Conservation (phyloP, 2,797 vertebrate genomes). For the Schizopygopsis pylzovi region DNA sequence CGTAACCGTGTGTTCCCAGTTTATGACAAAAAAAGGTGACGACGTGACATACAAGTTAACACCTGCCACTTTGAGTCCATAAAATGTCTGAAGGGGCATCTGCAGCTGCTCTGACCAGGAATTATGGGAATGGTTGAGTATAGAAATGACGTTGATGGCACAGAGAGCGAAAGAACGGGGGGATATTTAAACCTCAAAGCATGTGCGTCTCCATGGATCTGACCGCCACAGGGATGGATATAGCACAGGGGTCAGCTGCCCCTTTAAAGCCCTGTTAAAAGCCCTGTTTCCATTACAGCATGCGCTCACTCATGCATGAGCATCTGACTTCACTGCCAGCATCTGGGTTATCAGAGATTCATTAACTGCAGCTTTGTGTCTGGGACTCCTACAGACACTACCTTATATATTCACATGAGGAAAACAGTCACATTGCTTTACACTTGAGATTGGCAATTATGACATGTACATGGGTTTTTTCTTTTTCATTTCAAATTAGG, state of each 20-base stretch:
- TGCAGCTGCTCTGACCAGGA: conserved; percentile 52
- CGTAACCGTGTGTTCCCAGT: not conserved
- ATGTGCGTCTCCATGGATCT: conserved; percentile 74
- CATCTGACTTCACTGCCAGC: conserved; percentile 44
- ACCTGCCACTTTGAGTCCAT: conserved; percentile 47
- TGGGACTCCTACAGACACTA: not conserved
- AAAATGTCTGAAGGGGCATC: conserved; percentile 23
- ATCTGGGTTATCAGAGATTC: conserved; percentile 24
- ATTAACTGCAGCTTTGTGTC: conserved; percentile 9
- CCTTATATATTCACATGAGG: conserved; percentile 2
- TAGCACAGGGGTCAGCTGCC: conserved; percentile 59
- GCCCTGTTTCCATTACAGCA: conserved; percentile 61
- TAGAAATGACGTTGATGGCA: conserved; percentile 45
- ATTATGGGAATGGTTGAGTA: conserved; percentile 44
- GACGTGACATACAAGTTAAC: conserved; percentile 50
- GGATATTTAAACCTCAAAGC: conserved; percentile 72
- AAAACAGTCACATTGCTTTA: conserved; percentile 1
- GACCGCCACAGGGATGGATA: conserved; percentile 62
- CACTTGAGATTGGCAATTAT: not conserved
- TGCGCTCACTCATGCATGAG: conserved; percentile 34
- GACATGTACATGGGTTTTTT: not conserved
- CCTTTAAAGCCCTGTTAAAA: conserved; percentile 51
- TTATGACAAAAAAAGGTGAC: conserved; percentile 22
- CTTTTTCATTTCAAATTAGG: not conserved
- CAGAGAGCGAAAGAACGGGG: conserved; percentile 73